Conservation (phyloP, 2,888 invertebrate species). For the Diogma glabrata region DNA sequence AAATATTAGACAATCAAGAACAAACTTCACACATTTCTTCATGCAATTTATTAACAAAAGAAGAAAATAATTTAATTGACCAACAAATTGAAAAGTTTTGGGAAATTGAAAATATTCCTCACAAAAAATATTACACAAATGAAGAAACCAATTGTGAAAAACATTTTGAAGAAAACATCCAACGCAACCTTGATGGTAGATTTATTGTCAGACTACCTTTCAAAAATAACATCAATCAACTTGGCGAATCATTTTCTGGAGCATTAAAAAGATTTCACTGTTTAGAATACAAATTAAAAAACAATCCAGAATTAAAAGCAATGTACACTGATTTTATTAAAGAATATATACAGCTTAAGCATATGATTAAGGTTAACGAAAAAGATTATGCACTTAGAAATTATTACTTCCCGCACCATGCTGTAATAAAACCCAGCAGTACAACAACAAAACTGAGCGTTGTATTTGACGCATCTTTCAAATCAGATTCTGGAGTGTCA, state of each 20-base stretch:
- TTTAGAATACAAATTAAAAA: not conserved
- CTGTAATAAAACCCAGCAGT: not conserved
- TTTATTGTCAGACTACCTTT: not conserved
- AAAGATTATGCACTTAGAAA: not conserved
- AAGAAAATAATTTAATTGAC: not conserved
- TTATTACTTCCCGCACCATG: not conserved
- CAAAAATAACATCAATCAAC: not conserved
- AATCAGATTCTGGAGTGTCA: not conserved
- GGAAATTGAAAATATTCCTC: not conserved
- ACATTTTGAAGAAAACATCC: not conserved
- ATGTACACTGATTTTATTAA: not conserved
- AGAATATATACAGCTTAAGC: not conserved
- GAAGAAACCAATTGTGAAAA: not conserved
- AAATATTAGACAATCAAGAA: too few species aligned
- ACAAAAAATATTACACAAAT: not conserved
- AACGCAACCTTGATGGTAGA: not conserved
- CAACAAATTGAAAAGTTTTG: not conserved
- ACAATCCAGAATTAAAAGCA: not conserved
- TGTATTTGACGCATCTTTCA: not conserved
- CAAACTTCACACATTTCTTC: not conserved
- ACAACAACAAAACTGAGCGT: too few species aligned
- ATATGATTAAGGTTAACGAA: not conserved
- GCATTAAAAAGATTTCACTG: not conserved
- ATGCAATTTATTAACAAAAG: not conserved
- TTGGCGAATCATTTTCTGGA: not conserved